Base-by-base conservation (phyloP, 2,888 invertebrate species). In the Agrilus cyanescens region DNA sequence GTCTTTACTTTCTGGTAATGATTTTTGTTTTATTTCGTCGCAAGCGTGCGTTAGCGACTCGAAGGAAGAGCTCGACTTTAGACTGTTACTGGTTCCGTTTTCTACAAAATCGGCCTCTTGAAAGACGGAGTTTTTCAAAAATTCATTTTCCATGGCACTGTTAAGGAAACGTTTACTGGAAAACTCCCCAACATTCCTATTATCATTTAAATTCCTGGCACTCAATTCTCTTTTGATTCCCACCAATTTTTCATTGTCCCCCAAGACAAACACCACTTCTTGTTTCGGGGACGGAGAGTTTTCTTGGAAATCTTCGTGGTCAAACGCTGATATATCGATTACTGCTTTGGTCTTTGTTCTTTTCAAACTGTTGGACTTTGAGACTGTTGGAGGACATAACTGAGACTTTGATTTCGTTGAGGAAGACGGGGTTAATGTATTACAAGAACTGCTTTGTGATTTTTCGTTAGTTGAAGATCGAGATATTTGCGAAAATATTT, bases 191-290 rank as follows among this genome's bases (percentile, higher is more conserved):
- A 39, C 40, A 36, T 45, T 47, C 42, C 32, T 41, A 35, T 2
- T 38, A 29, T 37, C 36, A 42, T 13, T 29, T 18, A 8, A 37
- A 31, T 29, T 32, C 16, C 33, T 38, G 29, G 31, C 15, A n/a
- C 8, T 44, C 30, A 36, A 61, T 46, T 62, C 67, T 47, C 62
- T 68, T 54, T 80, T 81, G 36, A 82, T 59, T 34, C 79, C 79
- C 4, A 81, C 72, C 32, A 82, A 59, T 53, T 76, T 73, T 49
- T 83, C 83, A 56, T 81, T 73, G 44, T 83, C 83, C 14, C 83
- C 83, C 37, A 84, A 60, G 4, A 82, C 79, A 60, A 84, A 84
- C 7, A 83, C 68, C 0, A 83, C 83, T 25, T 63, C 54, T 47
- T 68, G 68, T 30, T 69, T 50, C 14, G 2, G 25, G 10, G 25